These are phyloP conservation scores for Mormyrops attenuatus DNA, from an alignment of 2,797 vertebrate genomes.

Conservation along the genomic window DNA sequence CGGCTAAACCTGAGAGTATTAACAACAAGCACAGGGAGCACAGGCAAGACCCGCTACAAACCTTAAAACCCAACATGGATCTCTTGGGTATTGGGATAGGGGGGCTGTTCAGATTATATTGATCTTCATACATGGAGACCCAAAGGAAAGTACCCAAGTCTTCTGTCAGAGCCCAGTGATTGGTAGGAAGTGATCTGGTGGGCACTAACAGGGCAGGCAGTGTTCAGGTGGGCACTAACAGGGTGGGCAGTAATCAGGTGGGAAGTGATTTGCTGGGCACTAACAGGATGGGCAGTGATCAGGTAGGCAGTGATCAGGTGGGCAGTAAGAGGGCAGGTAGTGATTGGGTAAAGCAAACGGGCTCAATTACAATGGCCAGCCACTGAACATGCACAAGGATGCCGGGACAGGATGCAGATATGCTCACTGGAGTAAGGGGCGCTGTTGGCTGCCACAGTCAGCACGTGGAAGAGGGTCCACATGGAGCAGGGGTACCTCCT, in stretches of 20 bases:
- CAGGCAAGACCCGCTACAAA: not conserved
- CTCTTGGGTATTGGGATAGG: not conserved
- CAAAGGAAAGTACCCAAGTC: not conserved
- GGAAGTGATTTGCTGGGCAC: too few species aligned
- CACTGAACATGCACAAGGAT: not conserved
- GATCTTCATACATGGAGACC: not conserved
- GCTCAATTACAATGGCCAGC: not conserved
- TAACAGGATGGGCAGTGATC: not conserved
- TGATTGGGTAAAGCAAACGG: not conserved
- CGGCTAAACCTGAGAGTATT: not conserved
- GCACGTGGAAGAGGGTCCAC: constrained; percentile 85
- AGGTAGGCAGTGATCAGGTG: not conserved
- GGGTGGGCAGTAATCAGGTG: too few species aligned
- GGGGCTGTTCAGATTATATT: not conserved
- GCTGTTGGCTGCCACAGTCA: constrained; percentile 69
- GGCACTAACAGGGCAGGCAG: not conserved
- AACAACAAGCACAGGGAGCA: not conserved
- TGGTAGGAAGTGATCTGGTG: not conserved
- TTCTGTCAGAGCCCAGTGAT: not conserved
- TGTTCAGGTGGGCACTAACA: not conserved
- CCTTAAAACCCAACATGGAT: not conserved
- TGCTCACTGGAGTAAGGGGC: constrained; percentile 43
- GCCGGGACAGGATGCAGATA: not conserved
- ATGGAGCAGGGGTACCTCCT: constrained; percentile 84
- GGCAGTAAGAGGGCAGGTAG: not conserved